Conservation (phyloP, 2,113 vertebrate genomes). For the Scomber colias region DNA sequence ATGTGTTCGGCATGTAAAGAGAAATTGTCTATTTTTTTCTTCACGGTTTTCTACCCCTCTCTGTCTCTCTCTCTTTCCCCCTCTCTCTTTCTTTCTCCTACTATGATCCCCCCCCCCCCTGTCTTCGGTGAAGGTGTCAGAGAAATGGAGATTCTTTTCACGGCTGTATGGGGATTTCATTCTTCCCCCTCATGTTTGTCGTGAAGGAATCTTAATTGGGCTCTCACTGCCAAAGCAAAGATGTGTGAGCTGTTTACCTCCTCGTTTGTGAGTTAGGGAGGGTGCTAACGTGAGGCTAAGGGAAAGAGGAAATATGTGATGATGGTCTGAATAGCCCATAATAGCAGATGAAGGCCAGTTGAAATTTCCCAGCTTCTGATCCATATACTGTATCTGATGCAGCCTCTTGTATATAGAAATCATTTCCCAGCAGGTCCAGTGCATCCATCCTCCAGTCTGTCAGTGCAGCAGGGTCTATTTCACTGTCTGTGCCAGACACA, state of each 20-base stretch:
- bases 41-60: not conserved
- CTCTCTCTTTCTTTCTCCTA: not conserved
- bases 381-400: not conserved
- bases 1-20: constrained; percentile 64
- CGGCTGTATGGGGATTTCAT: constrained; percentile 39
- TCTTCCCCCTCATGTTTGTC: constrained; percentile 49
- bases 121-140: constrained; percentile 38
- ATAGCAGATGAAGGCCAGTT: not conserved
- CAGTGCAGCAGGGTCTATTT: not conserved
- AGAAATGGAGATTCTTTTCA: constrained; percentile 51
- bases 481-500: not conserved
- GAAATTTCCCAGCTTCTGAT: constrained; percentile 12
- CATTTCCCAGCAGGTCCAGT: too few species aligned
- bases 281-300: not conserved
- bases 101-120: not conserved
- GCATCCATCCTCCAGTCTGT: not conserved
- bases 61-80: not conserved
- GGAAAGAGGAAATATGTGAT: constrained; percentile 1
- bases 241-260: constrained; percentile 3
- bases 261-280: not conserved
- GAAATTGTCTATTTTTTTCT: constrained; percentile 41
- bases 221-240: constrained; percentile 12
- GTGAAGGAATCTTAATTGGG: constrained; percentile 65
- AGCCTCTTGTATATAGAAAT: not conserved
- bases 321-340: constrained; percentile 6